Evolutionary conservation across 2,888 invertebrate species (phyloP), one percentile per base, ranked within the genome.

Genomic region (Drosophila diplacantha): DNA sequence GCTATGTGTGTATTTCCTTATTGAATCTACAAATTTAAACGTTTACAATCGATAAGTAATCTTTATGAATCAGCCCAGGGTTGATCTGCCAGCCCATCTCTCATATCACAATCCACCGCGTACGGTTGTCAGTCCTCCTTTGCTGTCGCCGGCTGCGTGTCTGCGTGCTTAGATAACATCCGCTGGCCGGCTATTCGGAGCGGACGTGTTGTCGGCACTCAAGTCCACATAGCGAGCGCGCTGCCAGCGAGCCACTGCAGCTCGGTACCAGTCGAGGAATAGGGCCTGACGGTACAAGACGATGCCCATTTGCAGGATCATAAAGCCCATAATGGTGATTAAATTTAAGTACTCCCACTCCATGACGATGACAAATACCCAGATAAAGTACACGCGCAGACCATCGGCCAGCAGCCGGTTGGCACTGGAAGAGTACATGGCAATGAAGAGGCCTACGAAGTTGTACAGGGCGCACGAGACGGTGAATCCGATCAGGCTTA

Each of bases 401-500:
- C 94, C 94, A 86, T 97, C 97, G 46, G 97, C 90, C 12, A 97
- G 94, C 93, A 96, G 95, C 69, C 97, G 90, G 3, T 96, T 95
- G 0, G 96, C 96, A 2, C 98, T 97, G 2, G 95, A 97, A 82
- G 97, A 91, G 87, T 97, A 96, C 89, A 97, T 98, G 0, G 97
- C 96, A 5, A 98, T 95, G 84, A 94, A 95, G 69, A 97, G 93
- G 11, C 96, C 96, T 70, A 96, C 93, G 87, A 95, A 97, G 87
- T 96, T 97, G 90, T 97, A 97, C 89, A 97, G 94, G 0, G 97
- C 96, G 73, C 97, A 97, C 51, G 96, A 96, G 24, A 96, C 83
- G 22, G 95, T 90, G 85, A 89, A 90, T 91, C 94, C 93, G 55
- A 91, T 72, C 52, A 95, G 89, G 14, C 94, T 93, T 53, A 93